These are phyloP conservation scores for Machimus atricapillus DNA, from an alignment of 2,888 invertebrate genomes.

Conservation along the genomic window DNA sequence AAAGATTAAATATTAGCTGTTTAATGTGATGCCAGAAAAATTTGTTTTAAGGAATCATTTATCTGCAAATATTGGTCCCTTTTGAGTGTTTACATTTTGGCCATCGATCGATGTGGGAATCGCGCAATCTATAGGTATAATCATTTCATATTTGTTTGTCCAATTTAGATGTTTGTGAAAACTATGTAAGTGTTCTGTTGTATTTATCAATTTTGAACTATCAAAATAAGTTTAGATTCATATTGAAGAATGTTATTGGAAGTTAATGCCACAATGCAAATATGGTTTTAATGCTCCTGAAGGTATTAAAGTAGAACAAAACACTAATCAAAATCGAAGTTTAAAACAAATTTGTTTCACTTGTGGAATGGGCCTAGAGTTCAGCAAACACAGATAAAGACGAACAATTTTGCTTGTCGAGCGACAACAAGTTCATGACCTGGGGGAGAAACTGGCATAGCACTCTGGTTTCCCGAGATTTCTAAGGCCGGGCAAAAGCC, in stretches of 20 bases:
- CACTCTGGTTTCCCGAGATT: background rate
- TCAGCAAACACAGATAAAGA: background rate
- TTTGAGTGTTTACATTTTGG: too few species aligned
- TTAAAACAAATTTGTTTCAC: background rate
- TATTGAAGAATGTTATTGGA: background rate
- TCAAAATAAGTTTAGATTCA: background rate
- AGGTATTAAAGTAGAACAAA: background rate
- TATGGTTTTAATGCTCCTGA: background rate
- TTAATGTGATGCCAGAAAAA: too few species aligned
- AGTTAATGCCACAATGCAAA: background rate
- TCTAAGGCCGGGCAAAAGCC: background rate
- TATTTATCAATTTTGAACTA: too few species aligned
- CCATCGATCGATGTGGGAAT: too few species aligned
- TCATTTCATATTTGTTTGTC: too few species aligned
- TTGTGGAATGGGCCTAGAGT: background rate
- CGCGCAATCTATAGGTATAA: too few species aligned
- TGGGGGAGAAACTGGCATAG: background rate
- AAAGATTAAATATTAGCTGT: too few species aligned
- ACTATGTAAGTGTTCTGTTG: too few species aligned
- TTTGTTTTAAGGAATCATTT: too few species aligned
- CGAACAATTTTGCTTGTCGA: background rate
- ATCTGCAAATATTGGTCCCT: too few species aligned
- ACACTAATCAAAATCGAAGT: background rate
- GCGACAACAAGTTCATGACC: constrained; percentile 10
- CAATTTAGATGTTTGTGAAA: too few species aligned